phyloP scores from a whole-genome alignment of 1,140 invertebrate genomes.

The Drosophila sturtevanti region DNA sequence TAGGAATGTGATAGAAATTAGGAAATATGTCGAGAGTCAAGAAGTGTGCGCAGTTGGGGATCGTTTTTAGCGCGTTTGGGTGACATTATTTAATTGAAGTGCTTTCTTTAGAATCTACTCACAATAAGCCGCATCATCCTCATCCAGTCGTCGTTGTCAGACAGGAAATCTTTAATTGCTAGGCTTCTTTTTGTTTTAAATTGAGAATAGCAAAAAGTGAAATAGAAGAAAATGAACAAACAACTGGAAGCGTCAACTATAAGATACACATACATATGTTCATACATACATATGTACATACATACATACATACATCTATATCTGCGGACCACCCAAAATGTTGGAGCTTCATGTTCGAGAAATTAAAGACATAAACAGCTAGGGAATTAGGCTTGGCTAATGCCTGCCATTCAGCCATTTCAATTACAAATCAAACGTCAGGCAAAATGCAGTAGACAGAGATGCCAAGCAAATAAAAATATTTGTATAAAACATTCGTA shows the following conservation, averaged over 20 bases:
- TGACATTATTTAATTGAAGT: constrained; percentile 74
- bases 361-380: constrained; percentile 47
- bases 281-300: too few species aligned
- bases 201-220: constrained; percentile 50
- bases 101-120: constrained; percentile 48
- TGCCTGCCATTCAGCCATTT: constrained; percentile 36
- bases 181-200: constrained; percentile 19
- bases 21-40: background rate
- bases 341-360: constrained; percentile 24
- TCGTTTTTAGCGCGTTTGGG: constrained; percentile 62
- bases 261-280: background rate
- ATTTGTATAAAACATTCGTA: constrained; percentile 53
- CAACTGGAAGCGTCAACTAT: constrained; percentile 19
- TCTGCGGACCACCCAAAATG: constrained; percentile 58
- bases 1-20: background rate
- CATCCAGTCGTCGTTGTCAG: constrained; percentile 22
- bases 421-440: constrained; percentile 76
- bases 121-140: constrained; percentile 50
- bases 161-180: constrained; percentile 72
- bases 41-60: constrained; percentile 12
- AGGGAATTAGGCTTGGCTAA: constrained; percentile 48
- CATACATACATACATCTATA: too few species aligned
- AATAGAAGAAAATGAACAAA: constrained; percentile 63
- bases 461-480: constrained; percentile 55
- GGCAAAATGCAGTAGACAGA: constrained; percentile 46